Conservation (phyloP, 2,888 invertebrate species). For the Teleogryllus oceanicus region DNA sequence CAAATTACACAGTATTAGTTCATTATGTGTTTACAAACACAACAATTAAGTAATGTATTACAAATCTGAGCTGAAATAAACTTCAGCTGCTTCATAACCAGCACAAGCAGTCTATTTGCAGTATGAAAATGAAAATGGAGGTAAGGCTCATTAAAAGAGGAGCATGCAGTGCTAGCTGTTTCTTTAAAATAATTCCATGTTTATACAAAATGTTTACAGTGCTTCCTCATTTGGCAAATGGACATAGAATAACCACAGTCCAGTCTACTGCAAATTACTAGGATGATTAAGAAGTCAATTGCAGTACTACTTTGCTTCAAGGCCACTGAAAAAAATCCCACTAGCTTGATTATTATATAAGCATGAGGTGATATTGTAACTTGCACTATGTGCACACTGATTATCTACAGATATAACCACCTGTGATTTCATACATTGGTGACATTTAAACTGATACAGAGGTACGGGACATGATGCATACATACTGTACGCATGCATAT, state of each 20-base stretch:
- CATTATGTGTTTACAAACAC: too few relatives aligned
- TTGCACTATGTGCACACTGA: background rate
- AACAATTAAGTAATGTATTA: too few relatives aligned
- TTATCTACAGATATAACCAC: background rate
- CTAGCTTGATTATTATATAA: background rate
- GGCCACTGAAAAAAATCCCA: background rate
- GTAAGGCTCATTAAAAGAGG: background rate
- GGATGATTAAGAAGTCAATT: background rate
- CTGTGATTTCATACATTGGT: background rate
- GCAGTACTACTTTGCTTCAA: background rate
- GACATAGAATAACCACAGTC: background rate
- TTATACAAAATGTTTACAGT: conserved; percentile 1
- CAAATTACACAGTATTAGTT: too few relatives aligned
- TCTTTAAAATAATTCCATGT: background rate
- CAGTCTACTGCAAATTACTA: background rate
- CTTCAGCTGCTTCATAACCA: too few relatives aligned
- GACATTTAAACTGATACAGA: background rate
- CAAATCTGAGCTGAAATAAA: too few relatives aligned
- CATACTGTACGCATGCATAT: background rate
- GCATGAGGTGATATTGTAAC: conserved; percentile 2
- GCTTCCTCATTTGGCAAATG: conserved; percentile 2
- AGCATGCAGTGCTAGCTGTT: conserved; percentile 2
- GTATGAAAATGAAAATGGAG: too few relatives aligned
- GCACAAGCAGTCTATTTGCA: too few relatives aligned
- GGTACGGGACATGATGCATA: background rate